These are phyloP conservation scores for Suncus etruscus DNA, from an alignment of 2,113 vertebrate species.

Conservation along the genomic window DNA sequence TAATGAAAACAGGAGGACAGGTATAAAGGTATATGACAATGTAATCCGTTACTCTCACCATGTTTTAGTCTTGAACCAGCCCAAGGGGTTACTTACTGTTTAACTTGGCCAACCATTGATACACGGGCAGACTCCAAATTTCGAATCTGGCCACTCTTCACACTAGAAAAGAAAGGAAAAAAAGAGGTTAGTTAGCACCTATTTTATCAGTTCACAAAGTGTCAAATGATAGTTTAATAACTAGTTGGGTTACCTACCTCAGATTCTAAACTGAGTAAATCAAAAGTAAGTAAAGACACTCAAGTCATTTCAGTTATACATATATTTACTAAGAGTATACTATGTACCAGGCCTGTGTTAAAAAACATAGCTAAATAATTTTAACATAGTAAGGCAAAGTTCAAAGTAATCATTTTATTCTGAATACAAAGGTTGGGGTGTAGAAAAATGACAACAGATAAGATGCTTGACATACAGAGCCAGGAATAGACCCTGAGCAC, in stretches of 20 bases:
- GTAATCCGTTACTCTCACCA: neutral
- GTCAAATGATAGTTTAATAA: slow-evolving; percentile 37
- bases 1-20: slow-evolving; percentile 21
- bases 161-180: slow-evolving; percentile 86
- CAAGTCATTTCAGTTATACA: slow-evolving; percentile 46
- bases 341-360: neutral
- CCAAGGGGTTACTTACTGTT: slow-evolving; percentile 90
- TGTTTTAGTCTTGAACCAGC: slow-evolving; percentile 19
- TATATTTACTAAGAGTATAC: slow-evolving; percentile 31
- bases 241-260: neutral
- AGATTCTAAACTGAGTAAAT: neutral
- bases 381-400: slow-evolving; percentile 17
- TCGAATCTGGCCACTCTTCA: slow-evolving; percentile 98
- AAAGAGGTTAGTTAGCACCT: slow-evolving; percentile 47
- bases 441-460: neutral
- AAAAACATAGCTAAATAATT: slow-evolving; percentile 39
- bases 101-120: slow-evolving; percentile 98
- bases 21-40: neutral
- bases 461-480: too few relatives aligned
- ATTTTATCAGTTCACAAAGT: neutral
- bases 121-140: slow-evolving; percentile 97
- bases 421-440: neutral
- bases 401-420: slow-evolving; percentile 54
- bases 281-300: slow-evolving; percentile 49
- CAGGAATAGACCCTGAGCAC: too few relatives aligned